Evolutionary conservation across 2,888 invertebrate genomes (phyloP).

Genomic region (Andricus quercusramuli): DNA sequence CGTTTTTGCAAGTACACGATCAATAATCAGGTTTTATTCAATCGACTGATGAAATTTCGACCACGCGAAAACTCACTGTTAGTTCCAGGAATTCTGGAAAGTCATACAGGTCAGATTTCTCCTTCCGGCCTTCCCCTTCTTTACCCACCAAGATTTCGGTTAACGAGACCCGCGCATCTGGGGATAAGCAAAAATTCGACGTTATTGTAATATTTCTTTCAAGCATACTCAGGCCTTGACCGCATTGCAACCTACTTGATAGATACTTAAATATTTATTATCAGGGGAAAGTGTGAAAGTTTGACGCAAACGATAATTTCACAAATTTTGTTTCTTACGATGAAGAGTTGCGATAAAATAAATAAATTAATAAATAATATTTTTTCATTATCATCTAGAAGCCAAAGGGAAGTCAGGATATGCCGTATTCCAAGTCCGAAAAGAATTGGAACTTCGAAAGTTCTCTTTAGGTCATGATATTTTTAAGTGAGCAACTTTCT

Average conservation of each 20-base stretch:
- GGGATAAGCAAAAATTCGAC: constrained; percentile 3
- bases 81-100: constrained; percentile 66
- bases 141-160: neutral
- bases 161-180: neutral
- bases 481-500: constrained; percentile 36
- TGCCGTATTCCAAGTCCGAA: neutral
- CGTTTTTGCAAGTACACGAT: neutral
- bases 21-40: constrained; percentile 23
- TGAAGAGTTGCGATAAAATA: neutral
- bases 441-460: constrained; percentile 41
- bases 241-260: neutral
- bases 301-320: constrained; percentile 10
- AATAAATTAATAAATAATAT: neutral
- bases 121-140: constrained; percentile 47
- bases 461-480: constrained; percentile 27
- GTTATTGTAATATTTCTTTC: neutral
- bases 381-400: neutral
- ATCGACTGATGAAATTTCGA: constrained; percentile 54
- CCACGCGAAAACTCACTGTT: constrained; percentile 51
- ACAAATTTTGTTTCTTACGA: neutral
- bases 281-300: constrained; percentile 36
- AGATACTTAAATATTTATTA: constrained; percentile 4
- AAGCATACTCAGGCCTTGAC: neutral
- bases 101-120: constrained; percentile 60
- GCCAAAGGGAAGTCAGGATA: neutral